Evolutionary conservation across 1,140 invertebrate genomes (phyloP), one percentile per base, ranked within the genome.

Genomic region (Drosophila eugracilis): DNA sequence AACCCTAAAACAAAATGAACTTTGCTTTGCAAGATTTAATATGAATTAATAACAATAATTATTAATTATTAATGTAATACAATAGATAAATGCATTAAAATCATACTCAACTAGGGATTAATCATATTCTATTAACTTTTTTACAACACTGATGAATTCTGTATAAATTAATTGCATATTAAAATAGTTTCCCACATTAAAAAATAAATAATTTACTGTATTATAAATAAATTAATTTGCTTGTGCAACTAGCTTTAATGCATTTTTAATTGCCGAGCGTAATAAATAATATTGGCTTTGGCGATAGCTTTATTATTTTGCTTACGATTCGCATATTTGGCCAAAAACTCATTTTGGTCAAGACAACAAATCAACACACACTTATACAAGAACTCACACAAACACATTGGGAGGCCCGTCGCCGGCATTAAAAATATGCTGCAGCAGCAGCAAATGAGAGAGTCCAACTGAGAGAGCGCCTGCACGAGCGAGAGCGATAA

Each of bases 391-490:
- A 42, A 32, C 9, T 12, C 17, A 50, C 44, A 75, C 21, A 49
- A 17, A 14, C 34, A 45, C 37, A 72, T n/a, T n/a, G 47, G 45
- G 54, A 71, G 76, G 72, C 52, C 34, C 49, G 77, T 60, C 48
- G 76, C 45, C 71, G 71, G 77, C 59, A 75, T 69, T 74, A 77
- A 83, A 81, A 83, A 83, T 69, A 53, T 74, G 78, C 78, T 74
- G 60, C 78, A 52, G 36, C 66, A 52, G 36, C 66, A 80, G 74
- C 78, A 71, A 47, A 44, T 12, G 15, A 36, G 42, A 57, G 22
- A 24, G 45, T 15, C 34, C 12, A 53, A 22, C 12, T 17, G 24
- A 30, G 22, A 53, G 48, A 55, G 24, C 22, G 41, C 32, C 10
- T 58, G 50, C 49, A 39, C 30, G 19, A 22, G 24, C 21, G 30